A percentile compares a stretch with the other conserved stretches of the same genome.
Conservation (phyloP, 1,140 invertebrate genomes). For the Meloidogyne floridensis region DNA sequence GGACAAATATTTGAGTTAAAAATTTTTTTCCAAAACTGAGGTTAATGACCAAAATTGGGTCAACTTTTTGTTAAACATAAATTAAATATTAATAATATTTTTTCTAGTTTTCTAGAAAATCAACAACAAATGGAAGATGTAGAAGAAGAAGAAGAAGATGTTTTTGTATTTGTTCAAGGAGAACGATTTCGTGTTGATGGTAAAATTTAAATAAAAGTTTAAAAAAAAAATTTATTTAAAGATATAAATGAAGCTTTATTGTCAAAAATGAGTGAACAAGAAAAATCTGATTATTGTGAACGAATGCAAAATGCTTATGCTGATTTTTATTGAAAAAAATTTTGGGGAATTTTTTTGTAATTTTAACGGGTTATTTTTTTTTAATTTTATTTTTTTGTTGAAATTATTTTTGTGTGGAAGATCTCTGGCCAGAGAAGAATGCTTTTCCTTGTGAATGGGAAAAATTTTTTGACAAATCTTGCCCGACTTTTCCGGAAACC, state of each 20-base stretch:
- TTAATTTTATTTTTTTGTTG: too few relatives aligned
- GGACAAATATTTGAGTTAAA: too few relatives aligned
- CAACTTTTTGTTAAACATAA: too few relatives aligned
- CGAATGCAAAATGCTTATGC: slow-evolving; percentile 14
- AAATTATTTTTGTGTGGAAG: too few relatives aligned
- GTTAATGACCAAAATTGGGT: too few relatives aligned
- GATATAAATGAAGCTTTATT: slow-evolving; percentile 17
- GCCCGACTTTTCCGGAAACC: too few relatives aligned
- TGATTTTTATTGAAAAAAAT: slow-evolving; percentile 21
- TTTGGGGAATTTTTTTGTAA: neutral
- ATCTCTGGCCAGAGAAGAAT: too few relatives aligned
- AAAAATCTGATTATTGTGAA: slow-evolving; percentile 26
- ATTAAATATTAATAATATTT: neutral
- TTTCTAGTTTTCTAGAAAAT: slow-evolving; percentile 19
- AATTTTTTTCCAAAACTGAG: too few relatives aligned
- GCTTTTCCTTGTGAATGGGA: too few relatives aligned
- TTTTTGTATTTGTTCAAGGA: slow-evolving; percentile 33
- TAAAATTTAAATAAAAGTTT: neutral
- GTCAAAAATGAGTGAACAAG: slow-evolving; percentile 24
- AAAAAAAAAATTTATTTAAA: neutral
- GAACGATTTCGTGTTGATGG: slow-evolving; percentile 18
- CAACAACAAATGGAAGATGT: neutral
- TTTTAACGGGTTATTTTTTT: too few relatives aligned
- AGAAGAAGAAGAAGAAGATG: slow-evolving; percentile 17
- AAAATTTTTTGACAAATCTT: too few relatives aligned